phyloP scores from a whole-genome alignment of 2,888 invertebrate species.

The Caenorhabditis virilis region DNA sequence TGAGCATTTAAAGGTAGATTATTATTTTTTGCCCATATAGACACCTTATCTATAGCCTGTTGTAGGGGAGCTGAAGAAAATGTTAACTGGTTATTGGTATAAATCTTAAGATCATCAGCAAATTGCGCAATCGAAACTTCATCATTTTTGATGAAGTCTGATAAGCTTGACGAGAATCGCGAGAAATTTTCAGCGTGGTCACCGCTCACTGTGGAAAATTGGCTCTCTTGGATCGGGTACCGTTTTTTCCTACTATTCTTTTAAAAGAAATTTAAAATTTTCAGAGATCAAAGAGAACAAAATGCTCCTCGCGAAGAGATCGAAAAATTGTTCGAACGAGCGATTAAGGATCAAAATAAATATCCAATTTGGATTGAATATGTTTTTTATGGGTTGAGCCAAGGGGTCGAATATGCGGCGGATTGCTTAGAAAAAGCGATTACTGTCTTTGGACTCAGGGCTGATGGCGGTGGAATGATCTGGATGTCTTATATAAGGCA shows the following conservation, averaged over 20 bases:
- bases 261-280: conserved; percentile 2
- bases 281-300: conserved; percentile 12
- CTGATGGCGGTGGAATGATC: conserved; percentile 23
- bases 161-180: conserved; percentile 16
- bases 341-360: conserved; percentile 25
- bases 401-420: conserved; percentile 6
- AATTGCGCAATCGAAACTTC: no score
- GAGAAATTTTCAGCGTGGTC: conserved; percentile 15
- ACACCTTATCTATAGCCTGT: no score
- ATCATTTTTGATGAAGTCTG: no score
- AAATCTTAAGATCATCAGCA: no score
- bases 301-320: conserved; percentile 9
- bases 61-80: no score
- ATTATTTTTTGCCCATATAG: no score
- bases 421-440: conserved; percentile 20
- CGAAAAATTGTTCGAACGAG: conserved; percentile 25
- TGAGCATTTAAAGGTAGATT: no score
- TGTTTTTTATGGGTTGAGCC: conserved; percentile 6
- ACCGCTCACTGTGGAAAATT: conserved; percentile 30
- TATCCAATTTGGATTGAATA: conserved; percentile 31
- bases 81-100: no score
- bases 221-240: conserved; percentile 44
- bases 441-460: conserved; percentile 17
- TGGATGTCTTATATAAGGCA: conserved; percentile 23
- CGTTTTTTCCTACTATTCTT: no score